Evolutionary conservation across 2,113 vertebrate genomes (phyloP).

Genomic region (Danionella cerebrum): DNA sequence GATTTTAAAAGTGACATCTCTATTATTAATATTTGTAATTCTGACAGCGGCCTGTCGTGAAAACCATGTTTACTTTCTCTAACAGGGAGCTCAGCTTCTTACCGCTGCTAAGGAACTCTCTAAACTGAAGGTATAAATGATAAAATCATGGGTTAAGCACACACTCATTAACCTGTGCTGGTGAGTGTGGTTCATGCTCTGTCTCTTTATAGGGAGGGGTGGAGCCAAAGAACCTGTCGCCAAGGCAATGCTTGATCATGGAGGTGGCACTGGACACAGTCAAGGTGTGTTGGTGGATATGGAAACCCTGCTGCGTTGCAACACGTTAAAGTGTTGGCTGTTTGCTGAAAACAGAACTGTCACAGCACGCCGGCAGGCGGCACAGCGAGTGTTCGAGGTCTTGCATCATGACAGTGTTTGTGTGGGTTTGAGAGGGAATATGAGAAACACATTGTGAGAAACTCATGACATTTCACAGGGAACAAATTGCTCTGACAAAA

Average conservation of each 20-base stretch:
- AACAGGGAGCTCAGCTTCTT: slow-evolving; percentile 87
- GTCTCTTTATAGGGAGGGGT: slow-evolving; percentile 70
- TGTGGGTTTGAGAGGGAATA: neutral
- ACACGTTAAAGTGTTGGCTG: neutral
- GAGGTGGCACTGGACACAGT: slow-evolving; percentile 87
- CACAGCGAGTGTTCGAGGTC: neutral
- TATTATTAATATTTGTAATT: too few relatives aligned
- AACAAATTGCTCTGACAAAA: neutral
- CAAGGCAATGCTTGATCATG: slow-evolving; percentile 87
- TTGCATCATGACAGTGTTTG: neutral
- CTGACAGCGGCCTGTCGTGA: too few relatives aligned
- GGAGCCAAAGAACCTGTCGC: slow-evolving; percentile 83
- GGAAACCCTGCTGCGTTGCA: neutral
- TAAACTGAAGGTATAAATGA: slow-evolving; percentile 83
- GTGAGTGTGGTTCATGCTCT: neutral
- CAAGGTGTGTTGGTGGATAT: slow-evolving; percentile 68
- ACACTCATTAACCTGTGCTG: neutral
- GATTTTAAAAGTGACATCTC: too few relatives aligned
- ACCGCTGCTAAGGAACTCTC: slow-evolving; percentile 95
- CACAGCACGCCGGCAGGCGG: neutral
- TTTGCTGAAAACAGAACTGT: neutral
- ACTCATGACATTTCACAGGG: neutral
- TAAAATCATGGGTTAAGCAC: neutral
- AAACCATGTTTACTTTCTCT: too few relatives aligned
- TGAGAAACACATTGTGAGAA: neutral